Conservation (phyloP, 1,140 invertebrate species). For the Diprion similis region DNA sequence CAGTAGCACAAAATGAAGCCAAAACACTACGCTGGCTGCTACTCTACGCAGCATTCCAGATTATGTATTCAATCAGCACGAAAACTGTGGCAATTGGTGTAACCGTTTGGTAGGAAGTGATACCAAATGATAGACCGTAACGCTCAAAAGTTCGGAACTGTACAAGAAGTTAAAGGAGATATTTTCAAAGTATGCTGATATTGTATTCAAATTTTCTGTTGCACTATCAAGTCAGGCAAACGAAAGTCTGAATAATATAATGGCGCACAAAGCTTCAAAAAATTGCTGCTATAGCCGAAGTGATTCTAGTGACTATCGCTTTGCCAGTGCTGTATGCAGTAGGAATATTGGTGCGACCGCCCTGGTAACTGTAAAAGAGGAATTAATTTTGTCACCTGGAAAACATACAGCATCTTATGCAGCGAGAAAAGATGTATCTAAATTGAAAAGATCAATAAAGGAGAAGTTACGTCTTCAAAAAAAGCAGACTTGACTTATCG, state of each 20-base stretch:
- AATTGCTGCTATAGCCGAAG: conserved; percentile 33
- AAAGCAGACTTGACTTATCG: too few relatives aligned
- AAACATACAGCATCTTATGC: too few relatives aligned
- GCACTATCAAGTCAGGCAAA: conserved; percentile 38
- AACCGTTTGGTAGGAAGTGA: background rate
- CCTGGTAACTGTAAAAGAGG: too few relatives aligned
- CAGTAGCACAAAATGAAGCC: conserved; percentile 22
- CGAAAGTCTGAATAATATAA: conserved; percentile 36
- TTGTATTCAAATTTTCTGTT: conserved; percentile 31
- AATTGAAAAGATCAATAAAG: too few relatives aligned
- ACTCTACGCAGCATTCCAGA: conserved; percentile 19
- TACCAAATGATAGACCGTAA: conserved; percentile 20
- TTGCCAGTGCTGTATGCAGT: conserved; percentile 25
- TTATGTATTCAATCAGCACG: conserved; percentile 18
- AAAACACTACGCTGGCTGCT: conserved; percentile 14
- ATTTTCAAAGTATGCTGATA: conserved; percentile 34
- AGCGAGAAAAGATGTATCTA: too few relatives aligned
- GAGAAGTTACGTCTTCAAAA: too few relatives aligned
- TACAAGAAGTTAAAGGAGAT: conserved; percentile 28
- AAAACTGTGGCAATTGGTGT: conserved; percentile 26
- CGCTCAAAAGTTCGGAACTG: conserved; percentile 27
- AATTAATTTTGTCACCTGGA: too few relatives aligned
- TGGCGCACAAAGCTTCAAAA: conserved; percentile 34
- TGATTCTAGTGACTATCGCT: conserved; percentile 31
- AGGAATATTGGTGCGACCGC: too few relatives aligned